Conservation (phyloP, 2,113 vertebrate species). For the Cettia cetti region DNA sequence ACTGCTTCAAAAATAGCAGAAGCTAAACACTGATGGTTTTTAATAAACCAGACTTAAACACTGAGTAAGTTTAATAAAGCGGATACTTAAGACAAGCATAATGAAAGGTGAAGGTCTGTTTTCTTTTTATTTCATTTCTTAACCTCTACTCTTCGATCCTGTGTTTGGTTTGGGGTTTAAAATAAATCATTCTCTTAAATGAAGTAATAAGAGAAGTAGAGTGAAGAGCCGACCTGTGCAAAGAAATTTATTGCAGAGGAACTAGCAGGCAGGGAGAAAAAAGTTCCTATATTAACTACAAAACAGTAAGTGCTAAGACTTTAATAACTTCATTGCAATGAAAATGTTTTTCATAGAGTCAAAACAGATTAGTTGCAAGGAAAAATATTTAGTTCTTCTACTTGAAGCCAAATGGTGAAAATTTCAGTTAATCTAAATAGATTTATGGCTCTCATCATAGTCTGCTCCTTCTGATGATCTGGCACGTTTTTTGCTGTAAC, state of each 20-base stretch:
- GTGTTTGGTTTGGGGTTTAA: conserved; percentile 53
- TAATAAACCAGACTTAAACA: conserved; percentile 60
- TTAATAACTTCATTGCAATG: conserved; percentile 63
- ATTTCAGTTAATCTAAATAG: conserved; percentile 50
- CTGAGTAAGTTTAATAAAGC: conserved; percentile 39
- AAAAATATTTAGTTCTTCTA: conserved; percentile 54
- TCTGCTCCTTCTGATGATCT: conserved; percentile 17
- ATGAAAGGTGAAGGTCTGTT: conserved; percentile 60
- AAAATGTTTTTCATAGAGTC: conserved; percentile 62
- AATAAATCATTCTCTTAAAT: conserved; percentile 59
- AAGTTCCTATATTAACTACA: conserved; percentile 40
- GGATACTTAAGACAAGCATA: conserved; percentile 25
- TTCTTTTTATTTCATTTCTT: conserved; percentile 60
- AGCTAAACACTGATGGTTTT: conserved; percentile 43
- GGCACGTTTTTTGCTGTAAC: conserved; percentile 2
- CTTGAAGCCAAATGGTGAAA: conserved; percentile 39
- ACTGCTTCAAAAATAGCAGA: conserved; percentile 36
- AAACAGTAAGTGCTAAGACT: conserved; percentile 66
- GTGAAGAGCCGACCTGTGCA: neutral
- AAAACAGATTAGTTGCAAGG: conserved; percentile 57
- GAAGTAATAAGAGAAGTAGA: conserved; percentile 56
- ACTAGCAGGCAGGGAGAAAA: neutral
- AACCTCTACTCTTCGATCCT: conserved; percentile 34
- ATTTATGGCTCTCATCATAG: conserved; percentile 40
- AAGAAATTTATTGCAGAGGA: conserved; percentile 46